Evolutionary conservation across 2,113 vertebrate genomes (phyloP).

Genomic region (Ciconia maguari): DNA sequence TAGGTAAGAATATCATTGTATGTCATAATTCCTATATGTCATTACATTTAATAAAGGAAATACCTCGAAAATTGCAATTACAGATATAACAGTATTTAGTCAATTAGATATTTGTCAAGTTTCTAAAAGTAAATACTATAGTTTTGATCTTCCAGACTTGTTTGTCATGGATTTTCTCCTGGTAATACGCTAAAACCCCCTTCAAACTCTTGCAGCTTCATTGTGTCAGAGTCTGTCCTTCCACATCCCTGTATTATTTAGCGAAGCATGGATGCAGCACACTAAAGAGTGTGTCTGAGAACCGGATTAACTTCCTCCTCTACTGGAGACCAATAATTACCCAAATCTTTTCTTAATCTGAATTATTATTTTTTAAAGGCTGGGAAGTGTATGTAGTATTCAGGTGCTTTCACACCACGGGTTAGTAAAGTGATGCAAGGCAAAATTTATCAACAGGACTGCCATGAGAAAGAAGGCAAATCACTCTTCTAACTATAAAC

Average conservation of each 20-base stretch:
- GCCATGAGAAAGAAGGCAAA: neutral
- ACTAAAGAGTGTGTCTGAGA: neutral
- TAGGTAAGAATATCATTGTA: neutral
- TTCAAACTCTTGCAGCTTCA: neutral
- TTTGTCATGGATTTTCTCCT: neutral
- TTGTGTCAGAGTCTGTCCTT: neutral
- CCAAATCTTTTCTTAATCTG: neutral
- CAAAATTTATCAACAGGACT: neutral
- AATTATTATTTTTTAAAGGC: neutral
- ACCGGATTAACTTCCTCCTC: neutral
- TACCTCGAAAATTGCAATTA: neutral
- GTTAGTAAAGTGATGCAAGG: neutral
- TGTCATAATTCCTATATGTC: neutral
- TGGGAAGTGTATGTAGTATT: neutral
- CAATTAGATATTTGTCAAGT: neutral
- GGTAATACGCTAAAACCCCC: neutral
- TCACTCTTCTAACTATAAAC: neutral
- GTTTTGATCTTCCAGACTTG: neutral
- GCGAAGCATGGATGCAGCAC: neutral
- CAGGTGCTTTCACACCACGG: neutral
- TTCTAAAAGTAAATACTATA: neutral
- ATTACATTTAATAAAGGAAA: neutral
- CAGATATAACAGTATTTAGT: neutral
- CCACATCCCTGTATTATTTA: rapidly evolving
- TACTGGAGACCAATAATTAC: neutral